Conservation (phyloP, 2,113 vertebrate species). For the Deroptyus accipitrinus region DNA sequence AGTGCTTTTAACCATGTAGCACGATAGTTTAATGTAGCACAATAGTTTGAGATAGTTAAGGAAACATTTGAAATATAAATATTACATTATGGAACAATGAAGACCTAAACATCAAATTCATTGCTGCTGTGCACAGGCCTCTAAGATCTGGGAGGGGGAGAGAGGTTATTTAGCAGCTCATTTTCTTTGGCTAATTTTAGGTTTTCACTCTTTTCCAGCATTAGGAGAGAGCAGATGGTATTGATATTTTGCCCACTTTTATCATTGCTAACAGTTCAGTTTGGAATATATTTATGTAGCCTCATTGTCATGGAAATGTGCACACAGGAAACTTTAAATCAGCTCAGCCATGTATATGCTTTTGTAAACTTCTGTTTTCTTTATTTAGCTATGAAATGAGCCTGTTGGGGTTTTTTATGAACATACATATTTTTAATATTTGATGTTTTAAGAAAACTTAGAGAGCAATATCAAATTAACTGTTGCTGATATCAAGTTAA, state of each 20-base stretch:
- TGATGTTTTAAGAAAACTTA: background rate
- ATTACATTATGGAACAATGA: background rate
- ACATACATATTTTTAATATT: background rate
- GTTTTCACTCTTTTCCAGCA: slow-evolving; percentile 2
- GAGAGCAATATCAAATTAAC: background rate
- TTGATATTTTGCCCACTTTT: slow-evolving; percentile 56
- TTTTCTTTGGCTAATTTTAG: slow-evolving; percentile 53
- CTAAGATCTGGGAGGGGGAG: background rate
- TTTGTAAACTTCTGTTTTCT: slow-evolving; percentile 23
- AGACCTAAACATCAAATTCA: background rate
- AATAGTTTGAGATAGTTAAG: background rate
- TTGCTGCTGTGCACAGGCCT: background rate
- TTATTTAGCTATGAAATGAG: background rate
- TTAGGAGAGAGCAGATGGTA: slow-evolving; percentile 60
- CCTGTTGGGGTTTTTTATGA: background rate
- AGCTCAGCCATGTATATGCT: background rate
- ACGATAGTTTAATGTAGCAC: background rate
- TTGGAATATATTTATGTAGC: slow-evolving; percentile 28
- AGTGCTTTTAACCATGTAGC: background rate
- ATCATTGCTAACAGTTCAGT: slow-evolving; percentile 6
- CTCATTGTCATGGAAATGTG: slow-evolving; percentile 64
- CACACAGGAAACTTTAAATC: slow-evolving; percentile 21
- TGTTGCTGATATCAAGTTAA: background rate
- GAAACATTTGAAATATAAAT: background rate
- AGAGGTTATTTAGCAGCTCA: background rate